Conservation (phyloP, 2,113 vertebrate species). For the Tupaia chinensis region DNA sequence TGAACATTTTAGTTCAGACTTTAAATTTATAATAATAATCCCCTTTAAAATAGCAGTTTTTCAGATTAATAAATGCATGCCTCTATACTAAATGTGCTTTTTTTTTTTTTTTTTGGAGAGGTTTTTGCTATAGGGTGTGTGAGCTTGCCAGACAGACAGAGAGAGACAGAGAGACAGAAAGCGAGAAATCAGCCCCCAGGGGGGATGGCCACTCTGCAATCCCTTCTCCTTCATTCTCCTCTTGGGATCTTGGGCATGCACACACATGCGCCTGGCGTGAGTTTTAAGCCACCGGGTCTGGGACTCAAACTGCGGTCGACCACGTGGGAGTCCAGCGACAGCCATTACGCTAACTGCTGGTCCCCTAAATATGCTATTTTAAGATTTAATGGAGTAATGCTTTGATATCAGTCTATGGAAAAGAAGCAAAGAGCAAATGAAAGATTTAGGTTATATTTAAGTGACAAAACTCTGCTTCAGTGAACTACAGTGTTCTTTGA, state of each 20-base stretch:
- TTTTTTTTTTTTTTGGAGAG: neutral
- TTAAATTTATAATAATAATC: neutral
- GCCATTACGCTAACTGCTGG: no score
- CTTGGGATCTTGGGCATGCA: no score
- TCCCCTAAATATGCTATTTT: neutral
- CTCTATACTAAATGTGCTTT: neutral
- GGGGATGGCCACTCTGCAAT: no score
- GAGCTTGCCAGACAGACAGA: no score
- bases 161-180: no score
- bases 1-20: neutral
- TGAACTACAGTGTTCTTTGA: conserved; percentile 27
- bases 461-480: conserved; percentile 40
- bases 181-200: no score
- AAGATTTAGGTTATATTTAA: conserved; percentile 53
- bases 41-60: conserved; percentile 26
- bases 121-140: no score
- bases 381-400: conserved; percentile 47
- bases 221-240: no score
- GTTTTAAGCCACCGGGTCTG: no score
- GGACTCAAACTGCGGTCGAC: no score
- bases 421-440: conserved; percentile 37
- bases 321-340: no score
- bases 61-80: conserved; percentile 19
- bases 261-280: no score
- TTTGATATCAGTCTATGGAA: conserved; percentile 36